A percentile compares a stretch with the other conserved stretches of the same genome.
Evolutionary conservation across 2,888 invertebrate genomes (phyloP).

Genomic region (Caenorhabditis sp.): DNA sequence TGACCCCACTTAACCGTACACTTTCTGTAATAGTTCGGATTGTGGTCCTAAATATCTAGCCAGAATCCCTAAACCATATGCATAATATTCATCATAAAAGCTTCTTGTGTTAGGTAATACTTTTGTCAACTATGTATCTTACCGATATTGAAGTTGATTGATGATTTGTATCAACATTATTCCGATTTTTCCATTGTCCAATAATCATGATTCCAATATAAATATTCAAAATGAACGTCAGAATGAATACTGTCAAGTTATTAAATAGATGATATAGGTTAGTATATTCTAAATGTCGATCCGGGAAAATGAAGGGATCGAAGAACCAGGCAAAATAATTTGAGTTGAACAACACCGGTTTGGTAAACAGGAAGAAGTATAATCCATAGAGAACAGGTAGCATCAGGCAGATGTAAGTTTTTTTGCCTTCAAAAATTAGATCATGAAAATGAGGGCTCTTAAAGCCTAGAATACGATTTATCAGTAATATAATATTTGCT

Average conservation of each 20-base stretch:
- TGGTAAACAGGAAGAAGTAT: conserved; percentile 11
- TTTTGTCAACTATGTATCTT: no score
- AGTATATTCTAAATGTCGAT: background rate
- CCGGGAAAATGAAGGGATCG: conserved; percentile 14
- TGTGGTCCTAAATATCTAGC: no score
- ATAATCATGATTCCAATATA: background rate
- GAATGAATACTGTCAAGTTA: background rate
- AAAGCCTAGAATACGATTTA: conserved; percentile 17
- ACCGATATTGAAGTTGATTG: no score
- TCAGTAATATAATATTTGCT: conserved; percentile 10
- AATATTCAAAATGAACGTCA: background rate
- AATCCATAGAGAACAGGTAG: conserved; percentile 7
- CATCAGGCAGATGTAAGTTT: background rate
- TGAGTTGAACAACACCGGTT: conserved; percentile 12
- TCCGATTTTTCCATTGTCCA: background rate
- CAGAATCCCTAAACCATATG: no score
- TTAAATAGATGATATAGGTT: background rate
- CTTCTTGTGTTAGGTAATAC: no score
- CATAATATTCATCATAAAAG: no score
- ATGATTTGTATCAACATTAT: no score
- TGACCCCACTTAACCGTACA: no score
- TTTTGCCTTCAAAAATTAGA: background rate
- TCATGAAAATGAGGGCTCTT: background rate
- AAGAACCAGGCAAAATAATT: conserved; percentile 9
- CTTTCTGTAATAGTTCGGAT: no score